phyloP scores from a whole-genome alignment of 1,140 invertebrate genomes.

The Heterodera schachtii region DNA sequence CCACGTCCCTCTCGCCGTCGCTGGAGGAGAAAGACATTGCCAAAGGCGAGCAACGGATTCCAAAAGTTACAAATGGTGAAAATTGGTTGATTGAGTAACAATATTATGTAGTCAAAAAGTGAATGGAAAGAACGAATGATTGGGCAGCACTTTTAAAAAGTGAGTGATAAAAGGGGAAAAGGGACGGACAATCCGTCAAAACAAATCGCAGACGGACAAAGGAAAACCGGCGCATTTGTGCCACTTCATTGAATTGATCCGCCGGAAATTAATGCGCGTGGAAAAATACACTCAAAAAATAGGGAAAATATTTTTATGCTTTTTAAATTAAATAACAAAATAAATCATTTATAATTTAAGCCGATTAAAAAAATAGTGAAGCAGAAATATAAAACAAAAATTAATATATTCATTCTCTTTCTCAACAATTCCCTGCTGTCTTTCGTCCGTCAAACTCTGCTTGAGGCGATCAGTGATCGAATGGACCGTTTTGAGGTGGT shows the following conservation, averaged over 20 bases:
- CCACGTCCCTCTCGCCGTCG: constrained; percentile 6
- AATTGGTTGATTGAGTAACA: background rate
- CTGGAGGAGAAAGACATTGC: constrained; percentile 28
- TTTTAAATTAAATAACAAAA: background rate
- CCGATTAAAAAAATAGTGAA: background rate
- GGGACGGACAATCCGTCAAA: background rate
- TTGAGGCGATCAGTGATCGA: constrained; percentile 13
- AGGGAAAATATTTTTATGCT: background rate
- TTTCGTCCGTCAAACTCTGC: constrained; percentile 5
- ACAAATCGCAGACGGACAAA: background rate
- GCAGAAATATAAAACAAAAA: background rate
- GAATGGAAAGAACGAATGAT: background rate
- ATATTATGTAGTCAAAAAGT: background rate
- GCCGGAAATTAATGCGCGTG: background rate
- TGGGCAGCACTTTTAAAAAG: background rate
- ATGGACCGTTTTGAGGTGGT: constrained; percentile 3
- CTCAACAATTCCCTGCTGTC: background rate
- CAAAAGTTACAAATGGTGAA: constrained; percentile 22
- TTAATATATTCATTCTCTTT: background rate
- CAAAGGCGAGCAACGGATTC: constrained; percentile 16
- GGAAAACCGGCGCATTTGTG: background rate
- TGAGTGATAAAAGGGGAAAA: background rate
- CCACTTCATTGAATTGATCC: background rate
- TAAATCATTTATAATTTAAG: background rate
- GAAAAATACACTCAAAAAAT: background rate